Base-by-base conservation (phyloP, 2,888 invertebrate genomes). In the Caenorhabditis sp. region DNA sequence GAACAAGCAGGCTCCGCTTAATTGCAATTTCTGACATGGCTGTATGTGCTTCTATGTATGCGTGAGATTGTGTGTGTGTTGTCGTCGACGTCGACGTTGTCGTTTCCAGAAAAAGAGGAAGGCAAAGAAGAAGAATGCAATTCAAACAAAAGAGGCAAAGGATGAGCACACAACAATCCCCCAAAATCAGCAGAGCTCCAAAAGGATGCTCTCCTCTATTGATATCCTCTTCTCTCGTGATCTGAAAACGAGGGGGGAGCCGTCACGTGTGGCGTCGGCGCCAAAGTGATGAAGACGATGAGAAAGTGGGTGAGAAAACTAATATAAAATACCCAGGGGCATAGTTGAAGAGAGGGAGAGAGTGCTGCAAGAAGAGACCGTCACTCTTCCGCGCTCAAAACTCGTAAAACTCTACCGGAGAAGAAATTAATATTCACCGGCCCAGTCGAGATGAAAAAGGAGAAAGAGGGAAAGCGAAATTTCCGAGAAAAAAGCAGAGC, bases 11-110 rank as follows among this genome's bases (percentile, higher is more conserved):
- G 58, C 30, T 13, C 27, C 11, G 41, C 73, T 73, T 73, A 73
- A 73, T 73, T 73, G 73, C 65, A 59, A 73, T 73, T 73, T 72
- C 72, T 63, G 71, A 55, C 71, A 61, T 62, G 61, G 32, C 39
- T 37, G 53, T 26, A 45, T 37, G 45, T 30, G n/a, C n/a, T n/a
- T n/a, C n/a, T n/a, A n/a, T n/a, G n/a, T n/a, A n/a, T n/a, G n/a
- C n/a, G n/a, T n/a, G n/a, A n/a, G n/a, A n/a, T 27, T 43, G 62
- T 43, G 43, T 58, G 45, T 62, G 27, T 62, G 26, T 41, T 59
- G 41, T 63, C n/a, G n/a, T n/a, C n/a, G n/a, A n/a, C n/a, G n/a
- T n/a, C n/a, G n/a, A n/a, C n/a, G 15, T 22, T 39, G 56, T 43
- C 58, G 48, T 41, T 68, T 68, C 27, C 58, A 58, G 66, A 48